These are phyloP conservation scores for Acropora yongei DNA, from an alignment of 64 coral and sea anemone species.

Conservation along the genomic window DNA sequence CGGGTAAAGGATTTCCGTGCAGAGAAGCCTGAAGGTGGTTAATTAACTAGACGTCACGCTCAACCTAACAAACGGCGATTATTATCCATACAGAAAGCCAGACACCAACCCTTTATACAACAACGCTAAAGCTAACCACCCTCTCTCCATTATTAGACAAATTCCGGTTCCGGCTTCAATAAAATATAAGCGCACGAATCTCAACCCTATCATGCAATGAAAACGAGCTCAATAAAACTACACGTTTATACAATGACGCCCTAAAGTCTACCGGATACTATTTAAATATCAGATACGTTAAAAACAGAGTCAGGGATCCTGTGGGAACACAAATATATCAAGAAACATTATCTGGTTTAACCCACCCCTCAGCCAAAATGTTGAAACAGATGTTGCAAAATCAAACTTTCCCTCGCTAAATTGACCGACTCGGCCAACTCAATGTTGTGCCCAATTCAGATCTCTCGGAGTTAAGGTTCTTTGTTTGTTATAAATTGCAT, in stretches of 20 bases:
- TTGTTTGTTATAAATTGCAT: too few relatives aligned
- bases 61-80: constrained; percentile 14
- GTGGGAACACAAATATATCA: background rate
- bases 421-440: too few relatives aligned
- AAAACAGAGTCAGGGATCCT: background rate
- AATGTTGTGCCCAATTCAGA: too few relatives aligned
- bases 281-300: too few relatives aligned
- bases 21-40: background rate
- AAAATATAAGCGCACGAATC: background rate
- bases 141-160: constrained; percentile 15
- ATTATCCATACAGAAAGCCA: constrained; percentile 30
- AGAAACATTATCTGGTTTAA: constrained; percentile 21
- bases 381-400: background rate
- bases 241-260: constrained; percentile 7
- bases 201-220: background rate
- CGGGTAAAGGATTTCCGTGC: constrained; percentile 12
- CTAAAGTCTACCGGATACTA: background rate
- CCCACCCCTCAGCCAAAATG: background rate
- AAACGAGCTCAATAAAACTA: background rate
- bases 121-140: background rate
- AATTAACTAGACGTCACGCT: constrained; percentile 24
- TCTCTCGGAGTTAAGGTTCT: too few relatives aligned
- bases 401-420: too few relatives aligned
- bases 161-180: background rate
- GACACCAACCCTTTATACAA: constrained; percentile 34